Evolutionary conservation across 1,140 invertebrate species (phyloP), one percentile per base, ranked within the genome.

Genomic region (Acromyrmex heyeri): DNA sequence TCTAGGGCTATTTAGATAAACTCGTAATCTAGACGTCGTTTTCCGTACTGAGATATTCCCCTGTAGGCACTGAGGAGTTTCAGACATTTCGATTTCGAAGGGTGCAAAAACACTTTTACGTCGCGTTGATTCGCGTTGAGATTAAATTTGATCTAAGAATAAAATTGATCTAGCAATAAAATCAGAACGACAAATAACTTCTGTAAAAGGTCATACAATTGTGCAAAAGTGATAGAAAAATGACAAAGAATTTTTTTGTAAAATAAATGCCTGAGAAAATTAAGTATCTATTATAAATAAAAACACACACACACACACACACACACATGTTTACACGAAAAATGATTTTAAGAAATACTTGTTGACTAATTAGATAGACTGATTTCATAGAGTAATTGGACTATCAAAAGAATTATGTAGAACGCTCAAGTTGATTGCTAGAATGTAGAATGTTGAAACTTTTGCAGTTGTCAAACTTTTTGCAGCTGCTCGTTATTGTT

Each of bases 1-100:
- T 92, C 91, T 94, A 92, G 91, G 90, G 90, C 92, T 93, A 93
- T 94, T 94, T 95, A 94, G 94, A 95, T 94, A 94, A 94, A 94
- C 94, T 94, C 92, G 94, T 94, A 94, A 95, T 95, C 93, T 94
- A 93, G 91, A 91, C 90, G 90, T 91, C 93, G 89, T 93, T 94
- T 94, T 91, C 92, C 93, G 91, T 90, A 83, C 91, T 93, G 92
- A 94, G 93, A 94, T 94, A 95, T 94, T 94, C 89, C 91, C 93
- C 86, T 90, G 88, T 64, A 91, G 92, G 92, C 91, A 86, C 91
- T 90, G 87, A 59, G 27, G n/a, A 48, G 24, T 75, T 72, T 62
- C 69, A 61, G 75, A 62, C 70, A 81, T 30, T 61, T 53, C 64
- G 79, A 77, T 85, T 85, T 83, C 82, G 83, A 75, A 82, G 90